These are phyloP conservation scores for Aradus depressus DNA, from an alignment of 2,888 invertebrate species.

Conservation along the genomic window DNA sequence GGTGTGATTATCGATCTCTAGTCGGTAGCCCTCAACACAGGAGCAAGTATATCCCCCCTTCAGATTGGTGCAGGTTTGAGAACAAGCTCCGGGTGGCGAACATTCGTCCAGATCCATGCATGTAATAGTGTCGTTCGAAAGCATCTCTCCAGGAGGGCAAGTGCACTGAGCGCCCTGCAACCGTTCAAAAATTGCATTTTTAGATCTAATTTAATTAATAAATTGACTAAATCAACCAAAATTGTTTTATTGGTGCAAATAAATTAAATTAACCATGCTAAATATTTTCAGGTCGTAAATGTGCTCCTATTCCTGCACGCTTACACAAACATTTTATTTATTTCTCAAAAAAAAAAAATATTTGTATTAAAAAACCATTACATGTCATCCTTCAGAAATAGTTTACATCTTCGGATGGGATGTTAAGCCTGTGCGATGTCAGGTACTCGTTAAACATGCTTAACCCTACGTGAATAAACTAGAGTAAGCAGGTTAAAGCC, in stretches of 20 bases:
- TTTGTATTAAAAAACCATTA: no score
- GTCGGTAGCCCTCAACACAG: conserved; percentile 71
- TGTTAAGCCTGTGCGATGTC: no score
- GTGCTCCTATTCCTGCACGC: no score
- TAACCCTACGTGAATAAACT: not conserved
- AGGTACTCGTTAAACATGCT: no score
- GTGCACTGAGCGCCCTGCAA: conserved; percentile 69
- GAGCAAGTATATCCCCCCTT: conserved; percentile 83
- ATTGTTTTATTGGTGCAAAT: not conserved
- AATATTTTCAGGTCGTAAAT: no score
- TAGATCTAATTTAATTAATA: not conserved
- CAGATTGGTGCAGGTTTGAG: conserved; percentile 79
- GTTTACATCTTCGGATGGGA: no score
- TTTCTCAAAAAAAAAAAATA: no score
- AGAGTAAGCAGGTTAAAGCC: not conserved
- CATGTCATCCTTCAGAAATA: no score
- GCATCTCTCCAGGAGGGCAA: conserved; percentile 78
- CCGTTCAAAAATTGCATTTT: not conserved
- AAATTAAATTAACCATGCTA: no score
- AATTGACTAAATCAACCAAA: not conserved
- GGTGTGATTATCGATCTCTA: conserved; percentile 67
- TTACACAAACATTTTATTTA: no score
- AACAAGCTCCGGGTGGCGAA: conserved; percentile 75
- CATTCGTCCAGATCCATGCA: conserved; percentile 84
- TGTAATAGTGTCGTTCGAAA: conserved; percentile 53